These are phyloP conservation scores for Aromia moschata DNA, from an alignment of 2,888 invertebrate species.

Conservation along the genomic window DNA sequence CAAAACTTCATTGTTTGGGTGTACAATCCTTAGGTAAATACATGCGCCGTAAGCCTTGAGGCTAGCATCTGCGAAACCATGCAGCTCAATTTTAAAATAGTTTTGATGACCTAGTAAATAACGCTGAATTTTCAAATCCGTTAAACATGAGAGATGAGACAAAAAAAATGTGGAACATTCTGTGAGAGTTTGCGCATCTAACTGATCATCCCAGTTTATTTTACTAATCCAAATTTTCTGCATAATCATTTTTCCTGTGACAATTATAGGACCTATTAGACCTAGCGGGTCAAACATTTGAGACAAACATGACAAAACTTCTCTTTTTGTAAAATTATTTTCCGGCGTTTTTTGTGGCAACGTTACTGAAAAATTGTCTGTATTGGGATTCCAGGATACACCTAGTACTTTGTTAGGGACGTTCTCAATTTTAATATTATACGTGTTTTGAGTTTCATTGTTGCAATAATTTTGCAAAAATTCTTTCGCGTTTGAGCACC, in stretches of 20 bases:
- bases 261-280: conserved; percentile 19
- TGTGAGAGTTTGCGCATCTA: background rate
- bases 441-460: background rate
- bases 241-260: conserved; percentile 31
- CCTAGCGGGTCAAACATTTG: conserved; percentile 35
- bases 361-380: background rate
- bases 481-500: background rate
- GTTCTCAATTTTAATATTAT: background rate
- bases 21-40: background rate
- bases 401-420: background rate
- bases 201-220: conserved; percentile 23
- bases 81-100: background rate
- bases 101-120: background rate
- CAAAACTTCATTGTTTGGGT: background rate
- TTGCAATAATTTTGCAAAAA: background rate
- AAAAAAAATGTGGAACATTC: background rate
- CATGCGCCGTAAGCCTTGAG: conserved; percentile 12
- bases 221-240: conserved; percentile 30
- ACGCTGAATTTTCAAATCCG: background rate
- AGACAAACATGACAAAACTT: conserved; percentile 25
- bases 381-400: background rate
- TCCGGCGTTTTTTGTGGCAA: background rate
- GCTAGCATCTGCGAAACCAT: conserved; percentile 7
- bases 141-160: background rate
- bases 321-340: conserved; percentile 7